Conservation (phyloP, 2,888 invertebrate genomes). For the Dicycla oo region DNA sequence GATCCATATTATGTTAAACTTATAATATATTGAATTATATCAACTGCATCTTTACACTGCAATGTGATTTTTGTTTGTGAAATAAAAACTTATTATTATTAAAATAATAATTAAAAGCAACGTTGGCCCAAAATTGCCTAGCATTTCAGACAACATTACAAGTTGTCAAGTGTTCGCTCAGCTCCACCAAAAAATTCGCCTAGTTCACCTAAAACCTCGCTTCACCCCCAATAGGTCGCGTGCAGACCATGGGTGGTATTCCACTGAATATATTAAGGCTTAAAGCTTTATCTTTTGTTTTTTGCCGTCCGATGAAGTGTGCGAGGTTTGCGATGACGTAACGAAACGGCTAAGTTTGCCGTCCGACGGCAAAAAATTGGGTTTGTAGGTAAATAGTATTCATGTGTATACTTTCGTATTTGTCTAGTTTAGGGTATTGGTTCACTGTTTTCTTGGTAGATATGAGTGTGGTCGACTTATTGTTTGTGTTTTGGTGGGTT, state of each 20-base stretch:
- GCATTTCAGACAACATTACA: not conserved
- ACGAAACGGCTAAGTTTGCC: conserved; percentile 35
- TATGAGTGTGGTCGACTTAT: not conserved
- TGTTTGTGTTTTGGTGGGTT: conserved; percentile 20
- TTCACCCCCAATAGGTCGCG: conserved; percentile 40
- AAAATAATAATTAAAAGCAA: not conserved
- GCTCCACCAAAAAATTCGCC: not conserved
- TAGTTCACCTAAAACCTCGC: conserved; percentile 6
- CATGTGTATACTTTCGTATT: conserved; percentile 44
- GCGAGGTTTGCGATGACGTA: conserved; percentile 53
- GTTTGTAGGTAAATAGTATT: conserved; percentile 58
- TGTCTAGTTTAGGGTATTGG: conserved; percentile 25
- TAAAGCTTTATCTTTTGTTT: conserved; percentile 57
- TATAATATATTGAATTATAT: too few species aligned
- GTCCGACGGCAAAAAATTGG: conserved; percentile 44
- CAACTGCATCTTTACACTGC: too few species aligned
- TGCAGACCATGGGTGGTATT: conserved; percentile 43
- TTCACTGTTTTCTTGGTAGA: conserved; percentile 32
- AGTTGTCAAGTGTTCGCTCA: not conserved
- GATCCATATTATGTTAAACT: too few species aligned
- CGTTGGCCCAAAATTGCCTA: not conserved
- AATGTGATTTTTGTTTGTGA: too few species aligned
- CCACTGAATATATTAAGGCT: conserved; percentile 55
- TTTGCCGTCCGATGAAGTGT: conserved; percentile 52
- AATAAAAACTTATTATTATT: too few species aligned